phyloP scores from a whole-genome alignment of 2,888 invertebrate species.

The Amiota minor region DNA sequence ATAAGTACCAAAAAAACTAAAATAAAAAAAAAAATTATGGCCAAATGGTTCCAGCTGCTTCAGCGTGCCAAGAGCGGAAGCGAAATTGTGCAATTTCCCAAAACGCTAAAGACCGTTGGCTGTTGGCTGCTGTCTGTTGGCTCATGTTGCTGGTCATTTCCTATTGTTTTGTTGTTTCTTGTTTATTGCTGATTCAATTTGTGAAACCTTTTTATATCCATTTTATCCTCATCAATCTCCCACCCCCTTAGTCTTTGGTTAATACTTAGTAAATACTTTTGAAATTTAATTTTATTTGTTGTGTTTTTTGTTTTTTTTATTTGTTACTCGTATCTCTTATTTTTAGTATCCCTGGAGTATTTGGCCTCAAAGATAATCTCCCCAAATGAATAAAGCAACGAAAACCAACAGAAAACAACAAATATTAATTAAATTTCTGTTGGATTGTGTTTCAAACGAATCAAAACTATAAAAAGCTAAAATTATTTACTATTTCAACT shows the following conservation, averaged over 20 bases:
- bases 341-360: too few relatives aligned
- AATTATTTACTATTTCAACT: conserved; percentile 5
- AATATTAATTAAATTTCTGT: conserved; percentile 60
- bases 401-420: conserved; percentile 18
- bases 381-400: too few relatives aligned
- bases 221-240: neutral
- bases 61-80: conserved; percentile 1
- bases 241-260: too few relatives aligned
- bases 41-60: neutral
- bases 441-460: conserved; percentile 46
- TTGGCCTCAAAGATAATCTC: too few relatives aligned
- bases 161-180: too few relatives aligned
- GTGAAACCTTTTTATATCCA: neutral
- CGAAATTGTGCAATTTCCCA: conserved; percentile 24
- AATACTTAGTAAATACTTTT: neutral
- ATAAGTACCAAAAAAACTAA: too few relatives aligned
- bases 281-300: neutral
- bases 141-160: too few relatives aligned
- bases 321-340: neutral
- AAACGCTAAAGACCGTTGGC: conserved; percentile 9
- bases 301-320: neutral
- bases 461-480: conserved; percentile 22
- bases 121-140: neutral
- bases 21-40: neutral
- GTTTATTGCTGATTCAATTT: conserved; percentile 16